phyloP scores from a whole-genome alignment of 2,888 invertebrate species.

The Phortica magna region DNA sequence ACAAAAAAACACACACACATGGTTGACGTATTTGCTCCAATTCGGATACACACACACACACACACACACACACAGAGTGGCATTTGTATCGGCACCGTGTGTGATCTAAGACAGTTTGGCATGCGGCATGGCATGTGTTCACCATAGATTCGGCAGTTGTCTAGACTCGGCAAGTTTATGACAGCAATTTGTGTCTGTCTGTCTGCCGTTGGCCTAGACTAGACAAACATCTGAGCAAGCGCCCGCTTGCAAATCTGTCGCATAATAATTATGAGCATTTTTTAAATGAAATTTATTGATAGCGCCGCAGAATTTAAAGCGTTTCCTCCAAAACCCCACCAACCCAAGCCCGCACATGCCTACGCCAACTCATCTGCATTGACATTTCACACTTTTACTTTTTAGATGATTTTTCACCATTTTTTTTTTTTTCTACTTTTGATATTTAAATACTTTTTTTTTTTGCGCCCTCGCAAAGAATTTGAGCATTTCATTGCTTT shows the following conservation, averaged over 20 bases:
- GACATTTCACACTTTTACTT: constrained; percentile 6
- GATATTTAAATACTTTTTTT: not conserved
- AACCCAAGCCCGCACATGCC: not conserved
- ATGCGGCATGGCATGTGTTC: constrained; percentile 28
- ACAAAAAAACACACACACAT: no score
- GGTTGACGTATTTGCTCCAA: no score
- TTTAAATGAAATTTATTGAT: constrained; percentile 30
- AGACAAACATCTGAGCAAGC: not conserved
- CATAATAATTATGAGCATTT: constrained; percentile 17
- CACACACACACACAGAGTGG: not conserved
- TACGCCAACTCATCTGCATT: not conserved
- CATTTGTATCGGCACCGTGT: not conserved
- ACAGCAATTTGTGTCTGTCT: not conserved
- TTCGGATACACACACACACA: no score
- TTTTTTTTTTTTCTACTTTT: constrained; percentile 4
- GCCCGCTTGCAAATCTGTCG: constrained; percentile 16
- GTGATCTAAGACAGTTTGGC: constrained; percentile 25
- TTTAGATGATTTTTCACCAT: not conserved
- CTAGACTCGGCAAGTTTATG: constrained; percentile 29
- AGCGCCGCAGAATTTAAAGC: not conserved
- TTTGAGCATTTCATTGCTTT: not conserved
- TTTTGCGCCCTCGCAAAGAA: not conserved
- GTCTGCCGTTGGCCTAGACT: constrained; percentile 10
- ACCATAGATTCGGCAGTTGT: constrained; percentile 28
- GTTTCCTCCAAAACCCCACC: not conserved